Evolutionary conservation across 2,888 invertebrate genomes (phyloP), one percentile per base, ranked within the genome.

Genomic region (Stegana nigrithorax): DNA sequence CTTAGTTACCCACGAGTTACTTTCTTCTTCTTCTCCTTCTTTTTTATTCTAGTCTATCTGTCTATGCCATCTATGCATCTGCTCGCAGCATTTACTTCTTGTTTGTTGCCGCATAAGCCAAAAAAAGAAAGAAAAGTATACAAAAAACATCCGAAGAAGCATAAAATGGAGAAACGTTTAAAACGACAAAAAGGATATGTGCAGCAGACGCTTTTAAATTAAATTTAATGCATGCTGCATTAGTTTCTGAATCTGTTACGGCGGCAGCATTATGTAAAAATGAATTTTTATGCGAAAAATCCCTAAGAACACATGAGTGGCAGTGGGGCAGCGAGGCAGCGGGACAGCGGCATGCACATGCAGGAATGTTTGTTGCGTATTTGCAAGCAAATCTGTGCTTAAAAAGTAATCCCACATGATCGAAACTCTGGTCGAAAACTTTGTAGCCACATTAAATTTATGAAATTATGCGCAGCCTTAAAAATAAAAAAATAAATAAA

Each of bases 401-500:
- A 12, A 39, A 14, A 39, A 39, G 14, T 39, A 47, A 47, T 47
- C 47, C 47, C 47, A 47, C 25, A 47, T 21, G 47, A 10, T 10
- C 6, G 65, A 60, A 73, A 69, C 39, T 25, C 25, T 26, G 17
- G n/a, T 51, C 27, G 39, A 25, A 51, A 58, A 25, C 68, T 71
- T 73, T 64, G 56, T 68, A 69, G 66, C 70, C 67, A 61, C 75
- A 76, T 75, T 76, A 78, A 78, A 76, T 75, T 78, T 75, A 78
- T 78, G 78, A 78, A 75, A 75, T 75, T 75, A 73, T 72, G 67
- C 67, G 67, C 73, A 73, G 75, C 78, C 75, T 71, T n/a, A n/a
- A n/a, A n/a, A n/a, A n/a, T n/a, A n/a, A n/a, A n/a, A n/a, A n/a
- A n/a, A n/a, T n/a, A n/a, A n/a, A n/a, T n/a, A n/a, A n/a, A n/a